Evolutionary conservation across 2,888 invertebrate genomes (phyloP), one percentile per base, ranked within the genome.

Genomic region (Cephalotes varians): DNA sequence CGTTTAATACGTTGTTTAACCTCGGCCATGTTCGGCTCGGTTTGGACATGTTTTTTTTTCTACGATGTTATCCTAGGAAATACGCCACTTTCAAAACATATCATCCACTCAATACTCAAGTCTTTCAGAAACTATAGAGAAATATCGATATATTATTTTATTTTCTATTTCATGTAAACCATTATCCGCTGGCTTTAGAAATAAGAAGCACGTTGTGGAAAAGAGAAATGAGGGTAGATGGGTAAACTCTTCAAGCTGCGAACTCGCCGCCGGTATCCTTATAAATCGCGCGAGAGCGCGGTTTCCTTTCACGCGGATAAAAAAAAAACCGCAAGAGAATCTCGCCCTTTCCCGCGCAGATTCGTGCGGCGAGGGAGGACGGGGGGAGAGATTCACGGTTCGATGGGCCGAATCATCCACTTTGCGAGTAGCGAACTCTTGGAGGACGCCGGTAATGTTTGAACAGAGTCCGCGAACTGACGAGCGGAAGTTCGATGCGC

Each of bases 331-430:
- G 60, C 73, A 47, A 31, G 60, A 60, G 21, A 73, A 60, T 60
- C 60, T 73, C 73, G 60, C 73, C 60, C 73, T 60, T 60, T 60
- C 60, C 37, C 62, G 31, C 73, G 44, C 60, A 44, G 73, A 73
- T 60, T 60, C 60, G 34, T 62, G 62, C 40, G 69, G 69, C 5
- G 40, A 28, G 1, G n/a, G n/a, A 5, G 5, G 31, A 5, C 25
- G 31, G 31, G 31, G 40, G 3, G 15, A 28, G 15, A 44, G 73
- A 58, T 73, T 73, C 88, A 81, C 85, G 73, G 67, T 69, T 77
- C 82, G 82, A 60, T 76, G 77, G 49, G 47, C 47, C 56, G 83
- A 83, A 83, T 74, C 73, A 44, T 80, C 64, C 47, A 69, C 79
- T 69, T 60, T 51, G 25, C 73, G 54, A 71, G 54, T 73, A 31